Evolutionary conservation across 2,113 vertebrate genomes (phyloP).

Genomic region (Nicator chloris): DNA sequence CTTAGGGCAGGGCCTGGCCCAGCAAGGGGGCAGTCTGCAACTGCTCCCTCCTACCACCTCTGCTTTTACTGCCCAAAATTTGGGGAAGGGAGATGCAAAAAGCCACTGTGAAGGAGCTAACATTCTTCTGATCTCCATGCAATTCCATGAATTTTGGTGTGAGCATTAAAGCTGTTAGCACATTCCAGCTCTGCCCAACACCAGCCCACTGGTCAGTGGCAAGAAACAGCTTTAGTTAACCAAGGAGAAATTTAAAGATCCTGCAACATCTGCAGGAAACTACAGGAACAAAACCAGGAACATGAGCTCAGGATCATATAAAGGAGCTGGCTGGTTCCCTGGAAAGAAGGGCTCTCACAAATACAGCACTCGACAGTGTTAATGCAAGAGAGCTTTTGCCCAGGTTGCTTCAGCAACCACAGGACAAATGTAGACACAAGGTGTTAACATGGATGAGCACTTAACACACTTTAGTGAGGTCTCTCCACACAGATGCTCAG

Average conservation of each 20-base stretch:
- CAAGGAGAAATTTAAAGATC: neutral
- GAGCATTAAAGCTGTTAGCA: neutral
- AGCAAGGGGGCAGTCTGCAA: accelerated
- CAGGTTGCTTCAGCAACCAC: constrained; percentile 40
- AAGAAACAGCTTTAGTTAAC: neutral
- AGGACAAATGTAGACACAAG: constrained; percentile 48
- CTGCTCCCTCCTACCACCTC: neutral
- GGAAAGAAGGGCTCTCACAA: neutral
- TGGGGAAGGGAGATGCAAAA: neutral
- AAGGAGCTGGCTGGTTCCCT: neutral
- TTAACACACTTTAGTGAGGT: constrained; percentile 1
- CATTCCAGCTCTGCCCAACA: neutral
- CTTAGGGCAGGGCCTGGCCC: neutral
- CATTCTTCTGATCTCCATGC: neutral
- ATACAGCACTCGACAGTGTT: neutral
- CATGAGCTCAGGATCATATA: neutral
- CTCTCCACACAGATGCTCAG: constrained; percentile 2
- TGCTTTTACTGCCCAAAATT: neutral
- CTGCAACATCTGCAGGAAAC: neutral
- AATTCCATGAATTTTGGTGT: neutral
- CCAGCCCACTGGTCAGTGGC: neutral
- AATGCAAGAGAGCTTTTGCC: neutral
- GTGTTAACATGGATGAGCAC: constrained; percentile 50
- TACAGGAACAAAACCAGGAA: neutral
- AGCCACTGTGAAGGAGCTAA: neutral